Base-by-base conservation (phyloP, 1,140 invertebrate species). In the Leptinotarsa texana region DNA sequence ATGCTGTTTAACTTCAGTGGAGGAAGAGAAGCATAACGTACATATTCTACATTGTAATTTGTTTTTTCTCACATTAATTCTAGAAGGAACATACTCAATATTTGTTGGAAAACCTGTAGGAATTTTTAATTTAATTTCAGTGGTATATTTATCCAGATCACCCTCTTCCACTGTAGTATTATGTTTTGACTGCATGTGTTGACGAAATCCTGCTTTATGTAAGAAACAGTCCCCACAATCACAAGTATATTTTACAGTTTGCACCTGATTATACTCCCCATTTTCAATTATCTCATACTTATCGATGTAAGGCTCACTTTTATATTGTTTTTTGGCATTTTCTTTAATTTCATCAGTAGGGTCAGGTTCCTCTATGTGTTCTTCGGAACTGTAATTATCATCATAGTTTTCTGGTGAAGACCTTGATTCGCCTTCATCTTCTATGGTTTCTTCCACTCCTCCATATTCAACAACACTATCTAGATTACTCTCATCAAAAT, bases 201-300 rank as follows among this genome's bases (percentile, higher is more conserved):
- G 66, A 17, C 69, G 75, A 63, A 76, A 69, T n/a, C 66, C 75
- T 42, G 57, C 18, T 63, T 76, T 76, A 63, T 76, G 65, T 21
- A 73, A 57, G 22, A 73, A 76, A 65, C 51, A 69, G 24, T 76
- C 71, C 22, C 75, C 75, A 63, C 75, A 76, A 51, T 76, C 63
- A 73, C 49, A 73, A 69, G 51, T 69, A 49, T 27, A 76, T 73
- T 73, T 77, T 42, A 67, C 57, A 22, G 33, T 69, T 49, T 22
- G 27, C 48, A 67, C 22, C 21, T 8, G 67, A 4, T 61, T 49
- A 24, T 51, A 48, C 21, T 72, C 69, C 27, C 61, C 11, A 15
- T 72, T 74, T 69, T 24, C 69, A 13, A 33, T 67, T 15, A 24
- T 17, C 24, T 74, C 63, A 18, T 57, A 57, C 17, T 74, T 47